Conservation (phyloP, 1,140 invertebrate genomes). For the Neodiprion lecontei region DNA sequence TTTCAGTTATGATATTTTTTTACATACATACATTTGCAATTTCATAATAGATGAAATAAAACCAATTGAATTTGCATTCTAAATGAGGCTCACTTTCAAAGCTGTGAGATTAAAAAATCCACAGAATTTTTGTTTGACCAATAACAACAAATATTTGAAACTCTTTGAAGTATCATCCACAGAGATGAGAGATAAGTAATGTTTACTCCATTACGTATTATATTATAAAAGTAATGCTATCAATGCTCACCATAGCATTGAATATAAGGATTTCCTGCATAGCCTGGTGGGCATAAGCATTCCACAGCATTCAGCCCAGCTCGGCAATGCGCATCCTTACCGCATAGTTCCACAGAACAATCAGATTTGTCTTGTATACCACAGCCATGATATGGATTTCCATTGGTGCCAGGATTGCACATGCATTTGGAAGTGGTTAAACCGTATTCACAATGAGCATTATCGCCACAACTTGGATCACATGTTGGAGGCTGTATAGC, state of each 20-base stretch:
- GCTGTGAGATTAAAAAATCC: too few species aligned
- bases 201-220: too few species aligned
- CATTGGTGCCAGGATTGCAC: constrained; percentile 82
- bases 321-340: constrained; percentile 78
- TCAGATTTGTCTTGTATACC: constrained; percentile 72
- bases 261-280: constrained; percentile 85
- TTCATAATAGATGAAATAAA: too few species aligned
- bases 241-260: constrained; percentile 71
- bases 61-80: too few species aligned
- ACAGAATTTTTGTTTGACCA: too few species aligned
- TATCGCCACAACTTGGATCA: constrained; percentile 77
- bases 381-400: constrained; percentile 88
- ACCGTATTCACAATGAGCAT: constrained; percentile 89
- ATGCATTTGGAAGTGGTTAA: constrained; percentile 75
- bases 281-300: constrained; percentile 83
- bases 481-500: constrained; percentile 80
- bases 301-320: constrained; percentile 76
- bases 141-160: too few species aligned
- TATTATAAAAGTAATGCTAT: too few species aligned
- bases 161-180: too few species aligned
- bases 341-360: constrained; percentile 79
- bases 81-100: too few species aligned
- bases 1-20: too few species aligned
- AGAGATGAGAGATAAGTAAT: too few species aligned
- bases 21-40: too few species aligned